These are phyloP conservation scores for Acholoe squamosa DNA, from an alignment of 2,888 invertebrate species.

Conservation along the genomic window DNA sequence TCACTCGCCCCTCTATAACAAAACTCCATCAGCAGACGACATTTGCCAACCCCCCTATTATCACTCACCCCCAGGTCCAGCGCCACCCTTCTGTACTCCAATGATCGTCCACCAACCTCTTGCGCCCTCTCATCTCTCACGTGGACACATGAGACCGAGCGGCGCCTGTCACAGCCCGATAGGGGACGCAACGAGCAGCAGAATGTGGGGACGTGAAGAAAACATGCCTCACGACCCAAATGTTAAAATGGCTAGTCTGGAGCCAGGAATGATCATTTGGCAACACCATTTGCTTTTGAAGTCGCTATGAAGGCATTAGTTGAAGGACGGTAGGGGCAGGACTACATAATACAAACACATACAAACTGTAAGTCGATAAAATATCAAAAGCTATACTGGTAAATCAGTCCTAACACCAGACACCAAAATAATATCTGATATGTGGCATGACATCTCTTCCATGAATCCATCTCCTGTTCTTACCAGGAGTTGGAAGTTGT, in stretches of 20 bases:
- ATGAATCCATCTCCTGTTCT: too few species aligned
- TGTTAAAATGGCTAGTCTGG: neutral
- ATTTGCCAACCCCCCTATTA: neutral
- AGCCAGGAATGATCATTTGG: neutral
- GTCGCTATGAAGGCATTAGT: too few species aligned
- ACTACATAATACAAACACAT: too few species aligned
- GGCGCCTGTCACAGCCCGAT: slow-evolving; percentile 29
- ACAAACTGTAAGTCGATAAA: too few species aligned
- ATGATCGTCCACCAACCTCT: slow-evolving; percentile 45
- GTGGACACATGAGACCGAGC: neutral
- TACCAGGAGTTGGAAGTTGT: too few species aligned
- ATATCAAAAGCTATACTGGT: too few species aligned
- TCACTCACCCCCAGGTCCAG: slow-evolving; percentile 30
- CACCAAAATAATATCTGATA: too few species aligned
- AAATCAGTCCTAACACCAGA: too few species aligned
- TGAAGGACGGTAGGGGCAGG: too few species aligned
- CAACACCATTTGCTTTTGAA: too few species aligned
- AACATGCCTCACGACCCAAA: neutral
- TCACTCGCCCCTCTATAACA: too few species aligned
- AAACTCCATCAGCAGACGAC: neutral
- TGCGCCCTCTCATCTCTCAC: slow-evolving; percentile 41
- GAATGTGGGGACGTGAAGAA: neutral
- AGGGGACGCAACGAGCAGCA: neutral
- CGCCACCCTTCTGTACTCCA: neutral
- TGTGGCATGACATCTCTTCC: too few species aligned